A percentile compares a stretch with the other conserved stretches of the same genome.
phyloP scores from a whole-genome alignment of 23 tunicate species.

The Trididemnum clinides region DNA sequence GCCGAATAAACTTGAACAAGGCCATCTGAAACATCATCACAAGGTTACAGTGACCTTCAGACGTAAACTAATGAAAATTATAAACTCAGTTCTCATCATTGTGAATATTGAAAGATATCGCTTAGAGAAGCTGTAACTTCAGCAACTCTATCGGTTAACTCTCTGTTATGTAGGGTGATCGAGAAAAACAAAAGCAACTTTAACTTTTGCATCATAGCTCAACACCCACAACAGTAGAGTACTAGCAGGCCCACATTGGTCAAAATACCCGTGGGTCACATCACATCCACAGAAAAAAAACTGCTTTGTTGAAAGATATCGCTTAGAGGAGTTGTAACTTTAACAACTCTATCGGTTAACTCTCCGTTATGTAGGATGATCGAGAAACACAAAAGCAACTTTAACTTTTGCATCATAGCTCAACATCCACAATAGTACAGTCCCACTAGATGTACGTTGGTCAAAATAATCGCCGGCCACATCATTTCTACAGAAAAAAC shows the following conservation, averaged over 20 bases:
- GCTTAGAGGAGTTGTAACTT: slow-evolving; percentile 5
- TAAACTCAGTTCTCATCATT: neutral
- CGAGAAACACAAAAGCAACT: neutral
- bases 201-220: too few species aligned
- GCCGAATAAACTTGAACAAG: slow-evolving; percentile 85
- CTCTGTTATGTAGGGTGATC: slow-evolving; percentile 3
- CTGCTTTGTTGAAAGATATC: slow-evolving; percentile 20
- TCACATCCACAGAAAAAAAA: too few species aligned
- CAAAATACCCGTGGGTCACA: too few species aligned
- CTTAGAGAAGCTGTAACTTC: neutral
- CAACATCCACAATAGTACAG: too few species aligned
- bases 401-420: too few species aligned
- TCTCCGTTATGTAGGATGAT: neutral
- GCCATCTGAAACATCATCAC: slow-evolving; percentile 51
- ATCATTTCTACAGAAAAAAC: too few species aligned
- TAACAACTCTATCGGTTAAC: neutral
- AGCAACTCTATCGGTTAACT: neutral
- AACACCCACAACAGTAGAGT: too few species aligned
- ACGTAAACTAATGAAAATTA: slow-evolving; percentile 82
- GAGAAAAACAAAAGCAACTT: neutral
- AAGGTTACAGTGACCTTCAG: slow-evolving; percentile 53
- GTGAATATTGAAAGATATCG: slow-evolving; percentile 16
- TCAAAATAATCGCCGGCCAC: too few species aligned
- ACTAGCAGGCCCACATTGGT: too few species aligned
- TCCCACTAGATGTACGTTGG: too few species aligned